These are phyloP conservation scores for Nasua narica DNA, from an alignment of 2,797 vertebrate genomes.

Conservation along the genomic window DNA sequence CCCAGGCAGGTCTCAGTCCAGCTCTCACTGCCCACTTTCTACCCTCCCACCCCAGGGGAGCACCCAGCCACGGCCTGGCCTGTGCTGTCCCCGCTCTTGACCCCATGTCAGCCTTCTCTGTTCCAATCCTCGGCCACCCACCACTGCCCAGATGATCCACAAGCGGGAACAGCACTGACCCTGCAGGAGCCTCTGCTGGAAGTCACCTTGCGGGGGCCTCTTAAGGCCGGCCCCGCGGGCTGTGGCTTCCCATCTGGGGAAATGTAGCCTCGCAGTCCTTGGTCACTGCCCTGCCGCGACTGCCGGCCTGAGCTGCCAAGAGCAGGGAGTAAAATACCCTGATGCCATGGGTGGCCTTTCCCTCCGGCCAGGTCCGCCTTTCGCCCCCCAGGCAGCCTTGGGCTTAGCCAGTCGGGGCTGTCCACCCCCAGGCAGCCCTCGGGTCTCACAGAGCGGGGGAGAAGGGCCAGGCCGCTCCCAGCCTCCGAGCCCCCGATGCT, in stretches of 20 bases:
- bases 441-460: not conserved
- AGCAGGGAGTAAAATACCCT: accelerated
- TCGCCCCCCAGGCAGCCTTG: not conserved
- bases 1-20: not conserved
- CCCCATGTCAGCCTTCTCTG: not conserved
- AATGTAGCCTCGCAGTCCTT: accelerated
- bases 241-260: not conserved
- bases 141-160: accelerated
- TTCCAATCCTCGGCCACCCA: accelerated
- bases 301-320: not conserved
- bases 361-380: not conserved
- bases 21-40: not conserved
- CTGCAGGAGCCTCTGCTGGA: not conserved
- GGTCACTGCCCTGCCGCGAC: not conserved
- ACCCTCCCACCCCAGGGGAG: too few species aligned
- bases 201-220: not conserved
- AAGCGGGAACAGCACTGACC: not conserved
- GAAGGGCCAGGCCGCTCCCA: not conserved
- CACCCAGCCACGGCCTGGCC: not conserved
- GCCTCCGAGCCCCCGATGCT: accelerated
- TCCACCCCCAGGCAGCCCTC: accelerated
- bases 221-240: not conserved
- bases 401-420: not conserved
- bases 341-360: accelerated
- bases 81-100: accelerated